Evolutionary conservation across 2,113 vertebrate species (phyloP).

Genomic region (Solea senegalensis): DNA sequence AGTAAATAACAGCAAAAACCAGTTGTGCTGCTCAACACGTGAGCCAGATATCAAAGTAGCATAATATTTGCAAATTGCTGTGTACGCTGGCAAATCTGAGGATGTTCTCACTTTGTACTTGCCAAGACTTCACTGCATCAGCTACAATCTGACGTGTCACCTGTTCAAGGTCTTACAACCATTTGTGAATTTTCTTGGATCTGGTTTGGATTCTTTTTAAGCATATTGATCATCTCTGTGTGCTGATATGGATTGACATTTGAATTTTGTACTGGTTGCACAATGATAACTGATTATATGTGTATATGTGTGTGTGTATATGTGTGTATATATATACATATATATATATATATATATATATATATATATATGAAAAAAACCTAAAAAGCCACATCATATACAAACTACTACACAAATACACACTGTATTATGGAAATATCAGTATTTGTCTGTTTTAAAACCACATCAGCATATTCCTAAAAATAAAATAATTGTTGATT

Average conservation of each 20-base stretch:
- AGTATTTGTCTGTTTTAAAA: too few relatives aligned
- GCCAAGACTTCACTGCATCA: conserved; percentile 40
- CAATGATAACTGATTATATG: too few relatives aligned
- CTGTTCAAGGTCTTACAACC: conserved; percentile 20
- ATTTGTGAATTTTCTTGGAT: conserved; percentile 8
- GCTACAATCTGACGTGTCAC: conserved; percentile 32
- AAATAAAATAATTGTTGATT: too few relatives aligned
- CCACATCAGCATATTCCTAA: too few relatives aligned
- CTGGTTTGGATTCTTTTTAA: not conserved
- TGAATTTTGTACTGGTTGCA: not conserved
- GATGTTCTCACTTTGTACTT: conserved; percentile 6
- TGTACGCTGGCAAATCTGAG: not conserved
- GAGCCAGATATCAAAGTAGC: conserved; percentile 19
- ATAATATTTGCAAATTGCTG: conserved; percentile 32
- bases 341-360: too few relatives aligned
- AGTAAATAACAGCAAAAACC: conserved; percentile 8
- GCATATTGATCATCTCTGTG: conserved; percentile 1
- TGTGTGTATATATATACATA: too few relatives aligned
- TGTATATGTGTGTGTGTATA: too few relatives aligned
- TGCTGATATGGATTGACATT: not conserved
- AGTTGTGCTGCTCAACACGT: conserved; percentile 9
- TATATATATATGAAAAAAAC: too few relatives aligned
- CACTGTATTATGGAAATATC: too few relatives aligned
- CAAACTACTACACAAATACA: too few relatives aligned
- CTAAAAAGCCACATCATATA: too few relatives aligned